A percentile compares a stretch with the other conserved stretches of the same genome.
phyloP scores from a whole-genome alignment of 2,797 vertebrate genomes.

The Centropyge bicolor region DNA sequence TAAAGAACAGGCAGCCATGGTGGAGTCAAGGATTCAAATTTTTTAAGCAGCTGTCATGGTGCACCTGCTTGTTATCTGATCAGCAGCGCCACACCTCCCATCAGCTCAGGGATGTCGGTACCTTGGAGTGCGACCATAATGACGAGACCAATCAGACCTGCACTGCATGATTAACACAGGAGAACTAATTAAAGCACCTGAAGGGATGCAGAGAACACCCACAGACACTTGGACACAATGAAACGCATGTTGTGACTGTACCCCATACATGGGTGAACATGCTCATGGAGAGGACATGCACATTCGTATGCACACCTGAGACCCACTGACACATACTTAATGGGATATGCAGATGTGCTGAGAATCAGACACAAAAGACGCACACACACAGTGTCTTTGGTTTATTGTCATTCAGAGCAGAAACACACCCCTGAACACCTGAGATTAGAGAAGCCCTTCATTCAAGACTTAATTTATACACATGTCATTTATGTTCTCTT shows the following conservation, averaged over 20 bases:
- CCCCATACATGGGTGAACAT: slow-evolving; percentile 14
- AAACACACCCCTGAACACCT: slow-evolving; percentile 22
- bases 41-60: not conserved
- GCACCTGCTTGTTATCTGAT: slow-evolving; percentile 23
- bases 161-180: slow-evolving; percentile 37
- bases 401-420: slow-evolving; percentile 34
- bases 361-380: slow-evolving; percentile 17
- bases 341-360: slow-evolving; percentile 27
- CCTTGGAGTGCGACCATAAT: slow-evolving; percentile 44
- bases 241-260: slow-evolving; percentile 31
- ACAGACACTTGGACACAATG: slow-evolving; percentile 23
- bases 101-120: slow-evolving; percentile 27
- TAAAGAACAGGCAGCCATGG: not conserved
- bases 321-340: slow-evolving; percentile 31
- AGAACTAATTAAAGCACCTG: slow-evolving; percentile 52
- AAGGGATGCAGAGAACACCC: slow-evolving; percentile 17
- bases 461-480: slow-evolving; percentile 6
- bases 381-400: not conserved
- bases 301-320: slow-evolving; percentile 18
- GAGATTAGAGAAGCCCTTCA: slow-evolving; percentile 23
- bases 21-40: not conserved
- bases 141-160: slow-evolving; percentile 48
- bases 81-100: slow-evolving; percentile 5
- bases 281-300: slow-evolving; percentile 17
- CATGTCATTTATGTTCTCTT: slow-evolving; percentile 23